Evolutionary conservation across 2,113 vertebrate genomes (phyloP).

Genomic region (Sminthopsis crassicaudata): DNA sequence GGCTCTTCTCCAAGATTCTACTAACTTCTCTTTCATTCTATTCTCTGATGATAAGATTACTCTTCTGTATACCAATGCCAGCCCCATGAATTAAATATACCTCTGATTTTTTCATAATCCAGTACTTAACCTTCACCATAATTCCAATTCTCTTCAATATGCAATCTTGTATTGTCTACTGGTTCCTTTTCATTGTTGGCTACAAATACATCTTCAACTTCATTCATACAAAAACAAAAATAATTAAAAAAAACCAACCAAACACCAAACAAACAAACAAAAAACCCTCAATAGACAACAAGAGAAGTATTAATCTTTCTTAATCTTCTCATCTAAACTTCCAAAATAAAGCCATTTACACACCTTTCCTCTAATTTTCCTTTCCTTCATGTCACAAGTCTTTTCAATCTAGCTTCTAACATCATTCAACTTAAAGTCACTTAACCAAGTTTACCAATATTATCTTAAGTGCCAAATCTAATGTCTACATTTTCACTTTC

Average conservation of each 20-base stretch:
- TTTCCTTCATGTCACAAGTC: neutral
- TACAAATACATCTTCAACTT: neutral
- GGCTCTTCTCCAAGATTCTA: no score
- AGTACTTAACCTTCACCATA: neutral
- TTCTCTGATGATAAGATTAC: neutral
- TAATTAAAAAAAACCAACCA: no score
- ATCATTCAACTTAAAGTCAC: neutral
- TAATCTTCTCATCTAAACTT: neutral
- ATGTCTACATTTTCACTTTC: neutral
- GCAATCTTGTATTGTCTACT: neutral
- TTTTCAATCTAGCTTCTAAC: neutral
- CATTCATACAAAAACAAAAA: neutral
- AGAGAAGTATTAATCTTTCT: neutral
- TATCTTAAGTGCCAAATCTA: neutral
- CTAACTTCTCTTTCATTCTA: neutral
- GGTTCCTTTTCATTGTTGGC: neutral
- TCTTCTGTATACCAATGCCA: neutral
- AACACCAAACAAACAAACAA: no score
- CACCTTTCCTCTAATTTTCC: neutral
- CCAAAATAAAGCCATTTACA: neutral
- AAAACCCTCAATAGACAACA: neutral
- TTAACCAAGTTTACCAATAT: neutral
- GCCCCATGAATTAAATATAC: neutral
- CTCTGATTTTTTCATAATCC: neutral
- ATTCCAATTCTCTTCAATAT: neutral